Conservation (phyloP, 2,113 vertebrate species). For the Lichenostomus cassidix region DNA sequence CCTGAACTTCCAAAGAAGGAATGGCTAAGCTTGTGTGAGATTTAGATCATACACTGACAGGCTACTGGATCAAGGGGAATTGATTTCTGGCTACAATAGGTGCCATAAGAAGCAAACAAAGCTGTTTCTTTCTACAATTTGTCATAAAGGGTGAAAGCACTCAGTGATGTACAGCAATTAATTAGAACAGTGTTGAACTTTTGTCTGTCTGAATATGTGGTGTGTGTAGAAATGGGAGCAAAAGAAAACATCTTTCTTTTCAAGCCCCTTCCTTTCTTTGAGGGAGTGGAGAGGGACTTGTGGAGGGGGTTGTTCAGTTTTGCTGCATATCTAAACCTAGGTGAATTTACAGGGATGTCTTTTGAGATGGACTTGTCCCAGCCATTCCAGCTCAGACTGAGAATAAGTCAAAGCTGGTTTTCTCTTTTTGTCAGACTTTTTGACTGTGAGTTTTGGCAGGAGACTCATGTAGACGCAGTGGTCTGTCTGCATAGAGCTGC, state of each 20-base stretch:
- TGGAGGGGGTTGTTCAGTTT: background rate
- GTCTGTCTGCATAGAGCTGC: background rate
- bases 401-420: background rate
- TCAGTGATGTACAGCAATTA: background rate
- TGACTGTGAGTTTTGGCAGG: background rate
- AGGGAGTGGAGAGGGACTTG: background rate
- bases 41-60: background rate
- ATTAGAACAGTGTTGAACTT: background rate
- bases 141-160: background rate
- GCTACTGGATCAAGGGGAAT: conserved; percentile 15
- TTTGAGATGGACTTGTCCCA: background rate
- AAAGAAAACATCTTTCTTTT: background rate
- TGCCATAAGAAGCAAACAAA: background rate
- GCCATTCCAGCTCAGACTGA: background rate
- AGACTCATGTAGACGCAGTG: background rate
- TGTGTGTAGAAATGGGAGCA: background rate
- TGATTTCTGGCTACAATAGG: conserved; percentile 12
- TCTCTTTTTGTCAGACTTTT: background rate
- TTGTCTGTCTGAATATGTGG: background rate
- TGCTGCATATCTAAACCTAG: background rate
- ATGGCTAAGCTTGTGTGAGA: background rate
- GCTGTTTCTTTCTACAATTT: background rate
- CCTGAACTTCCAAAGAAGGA: background rate
- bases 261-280: background rate
- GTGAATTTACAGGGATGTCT: background rate